These are phyloP conservation scores for Polymixis flavicincta DNA, from an alignment of 2,888 invertebrate genomes.

Conservation along the genomic window DNA sequence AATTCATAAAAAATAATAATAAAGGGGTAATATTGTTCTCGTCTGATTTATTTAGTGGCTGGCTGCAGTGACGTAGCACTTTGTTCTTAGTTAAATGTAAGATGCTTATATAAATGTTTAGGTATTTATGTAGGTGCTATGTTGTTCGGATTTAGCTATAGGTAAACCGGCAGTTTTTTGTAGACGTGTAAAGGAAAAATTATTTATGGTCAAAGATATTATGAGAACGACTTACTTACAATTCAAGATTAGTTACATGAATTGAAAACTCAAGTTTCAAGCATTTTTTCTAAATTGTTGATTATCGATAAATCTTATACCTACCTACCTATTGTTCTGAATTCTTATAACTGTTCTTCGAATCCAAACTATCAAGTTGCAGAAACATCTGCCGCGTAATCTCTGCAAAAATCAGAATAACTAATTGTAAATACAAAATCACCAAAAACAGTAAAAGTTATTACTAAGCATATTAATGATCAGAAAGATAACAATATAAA, in stretches of 20 bases:
- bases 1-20: constrained; percentile 87
- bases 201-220: background rate
- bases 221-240: background rate
- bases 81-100: constrained; percentile 65
- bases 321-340: background rate
- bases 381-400: background rate
- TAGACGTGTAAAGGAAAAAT: background rate
- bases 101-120: constrained; percentile 54
- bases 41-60: constrained; percentile 78
- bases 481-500: constrained; percentile 45
- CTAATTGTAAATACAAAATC: background rate
- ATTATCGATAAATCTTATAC: background rate
- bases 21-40: constrained; percentile 82
- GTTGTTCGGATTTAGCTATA: constrained; percentile 49
- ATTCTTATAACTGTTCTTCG: background rate
- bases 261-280: no score
- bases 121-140: constrained; percentile 51
- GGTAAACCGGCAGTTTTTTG: constrained; percentile 30
- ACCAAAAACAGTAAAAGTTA: constrained; percentile 28
- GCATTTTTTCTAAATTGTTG: no score
- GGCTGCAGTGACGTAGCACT: constrained; percentile 59
- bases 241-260: background rate
- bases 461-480: constrained; percentile 23
- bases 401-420: background rate
- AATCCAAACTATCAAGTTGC: background rate